Evolutionary conservation across 2,113 vertebrate genomes (phyloP).

Genomic region (Meleagris gallopavo): DNA sequence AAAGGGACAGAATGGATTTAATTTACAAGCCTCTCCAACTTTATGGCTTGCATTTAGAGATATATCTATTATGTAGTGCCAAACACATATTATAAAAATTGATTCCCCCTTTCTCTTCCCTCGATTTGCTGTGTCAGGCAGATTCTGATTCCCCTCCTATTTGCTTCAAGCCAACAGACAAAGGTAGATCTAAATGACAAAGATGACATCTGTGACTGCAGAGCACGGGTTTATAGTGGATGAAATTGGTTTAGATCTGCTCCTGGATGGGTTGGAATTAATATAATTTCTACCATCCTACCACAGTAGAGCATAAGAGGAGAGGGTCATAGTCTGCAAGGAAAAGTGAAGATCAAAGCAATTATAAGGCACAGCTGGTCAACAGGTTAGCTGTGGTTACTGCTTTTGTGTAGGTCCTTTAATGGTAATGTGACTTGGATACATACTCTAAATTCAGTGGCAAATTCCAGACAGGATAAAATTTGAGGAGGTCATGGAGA

Average conservation of each 20-base stretch:
- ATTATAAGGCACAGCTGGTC: not conserved
- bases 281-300: not conserved
- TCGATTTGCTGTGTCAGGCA: constrained; percentile 55
- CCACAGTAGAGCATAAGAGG: not conserved
- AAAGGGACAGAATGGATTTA: constrained; percentile 65
- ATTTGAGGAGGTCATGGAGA: not conserved
- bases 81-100: constrained; percentile 66
- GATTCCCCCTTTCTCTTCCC: constrained; percentile 51
- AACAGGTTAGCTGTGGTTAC: not conserved
- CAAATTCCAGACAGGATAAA: not conserved
- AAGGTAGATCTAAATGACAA: not conserved
- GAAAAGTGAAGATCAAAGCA: not conserved
- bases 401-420: not conserved
- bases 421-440: fast-evolving
- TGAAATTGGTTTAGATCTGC: not conserved
- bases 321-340: not conserved
- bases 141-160: constrained; percentile 25
- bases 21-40: constrained; percentile 72
- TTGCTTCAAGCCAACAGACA: constrained; percentile 32
- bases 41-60: constrained; percentile 67
- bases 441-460: not conserved
- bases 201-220: constrained; percentile 4
- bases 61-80: constrained; percentile 63
- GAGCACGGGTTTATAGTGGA: not conserved
- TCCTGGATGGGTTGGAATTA: not conserved